phyloP scores from a whole-genome alignment of 2,797 vertebrate genomes.

The Alcedo atthis region DNA sequence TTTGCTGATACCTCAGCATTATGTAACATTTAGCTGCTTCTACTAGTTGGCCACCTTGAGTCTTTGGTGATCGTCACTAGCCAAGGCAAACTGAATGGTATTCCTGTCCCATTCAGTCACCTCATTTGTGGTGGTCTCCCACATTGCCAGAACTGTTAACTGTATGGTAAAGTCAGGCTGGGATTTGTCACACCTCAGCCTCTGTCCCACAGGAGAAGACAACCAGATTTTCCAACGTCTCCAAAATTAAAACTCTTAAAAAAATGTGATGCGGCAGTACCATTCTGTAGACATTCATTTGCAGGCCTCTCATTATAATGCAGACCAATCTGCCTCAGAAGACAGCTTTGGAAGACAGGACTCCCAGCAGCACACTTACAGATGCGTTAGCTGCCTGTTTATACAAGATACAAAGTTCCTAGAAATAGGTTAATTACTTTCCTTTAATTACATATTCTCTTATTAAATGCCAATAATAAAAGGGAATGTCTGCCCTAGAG shows the following conservation, averaged over 20 bases:
- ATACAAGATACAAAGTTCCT: constrained; percentile 35
- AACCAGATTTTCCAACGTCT: neutral
- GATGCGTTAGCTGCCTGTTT: constrained; percentile 29
- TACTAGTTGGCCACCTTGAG: neutral
- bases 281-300: neutral
- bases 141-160: neutral
- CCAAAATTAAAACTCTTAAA: neutral
- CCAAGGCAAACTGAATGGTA: neutral
- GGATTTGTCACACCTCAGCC: neutral
- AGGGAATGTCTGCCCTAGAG: constrained; percentile 11
- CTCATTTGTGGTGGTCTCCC: neutral
- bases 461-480: constrained; percentile 27
- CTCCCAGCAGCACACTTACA: neutral
- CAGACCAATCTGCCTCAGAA: neutral
- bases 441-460: constrained; percentile 34
- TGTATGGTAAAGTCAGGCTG: neutral
- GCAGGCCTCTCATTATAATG: neutral
- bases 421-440: constrained; percentile 28
- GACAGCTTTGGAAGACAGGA: neutral
- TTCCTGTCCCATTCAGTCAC: neutral
- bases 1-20: neutral
- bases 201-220: neutral
- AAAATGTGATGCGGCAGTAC: fast-evolving
- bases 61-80: neutral
- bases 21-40: neutral